phyloP scores from a whole-genome alignment of 2,113 vertebrate genomes.

The Alces alces region DNA sequence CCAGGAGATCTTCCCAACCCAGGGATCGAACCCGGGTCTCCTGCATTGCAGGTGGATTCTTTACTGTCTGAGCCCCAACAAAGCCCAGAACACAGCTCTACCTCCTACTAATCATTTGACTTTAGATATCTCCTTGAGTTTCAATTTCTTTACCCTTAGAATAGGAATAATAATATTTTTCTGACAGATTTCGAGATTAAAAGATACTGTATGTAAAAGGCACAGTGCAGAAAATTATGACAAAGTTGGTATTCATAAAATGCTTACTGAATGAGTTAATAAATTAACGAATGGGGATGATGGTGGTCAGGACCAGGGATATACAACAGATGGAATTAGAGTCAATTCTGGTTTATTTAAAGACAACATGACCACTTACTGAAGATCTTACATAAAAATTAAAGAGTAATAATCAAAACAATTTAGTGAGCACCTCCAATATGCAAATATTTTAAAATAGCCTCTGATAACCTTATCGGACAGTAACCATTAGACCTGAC shows the following conservation, averaged over 20 bases:
- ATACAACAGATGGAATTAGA: not conserved
- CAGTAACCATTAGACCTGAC: not conserved
- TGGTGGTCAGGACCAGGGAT: not conserved
- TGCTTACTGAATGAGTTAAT: not conserved
- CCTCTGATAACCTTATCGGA: not conserved
- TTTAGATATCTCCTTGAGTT: not conserved
- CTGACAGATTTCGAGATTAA: not conserved
- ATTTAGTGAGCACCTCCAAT: not conserved
- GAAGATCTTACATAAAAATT: not conserved
- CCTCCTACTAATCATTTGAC: not conserved
- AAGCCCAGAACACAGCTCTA: not conserved
- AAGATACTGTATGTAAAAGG: not conserved
- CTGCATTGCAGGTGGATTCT: not conserved
- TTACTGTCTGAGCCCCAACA: not conserved
- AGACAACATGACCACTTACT: not conserved
- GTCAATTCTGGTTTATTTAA: not conserved
- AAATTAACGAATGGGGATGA: not conserved
- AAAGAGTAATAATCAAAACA: not conserved
- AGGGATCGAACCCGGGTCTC: not conserved
- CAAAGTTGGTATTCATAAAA: not conserved
- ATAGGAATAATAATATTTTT: not conserved
- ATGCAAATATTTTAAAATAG: not conserved
- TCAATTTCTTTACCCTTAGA: not conserved
- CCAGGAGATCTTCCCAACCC: not conserved
- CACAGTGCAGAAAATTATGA: not conserved